Percentiles rank a stretch among this genome's conserved stretches.
phyloP scores from a whole-genome alignment of 2,797 vertebrate species.

The Euphonia xanthogaster region DNA sequence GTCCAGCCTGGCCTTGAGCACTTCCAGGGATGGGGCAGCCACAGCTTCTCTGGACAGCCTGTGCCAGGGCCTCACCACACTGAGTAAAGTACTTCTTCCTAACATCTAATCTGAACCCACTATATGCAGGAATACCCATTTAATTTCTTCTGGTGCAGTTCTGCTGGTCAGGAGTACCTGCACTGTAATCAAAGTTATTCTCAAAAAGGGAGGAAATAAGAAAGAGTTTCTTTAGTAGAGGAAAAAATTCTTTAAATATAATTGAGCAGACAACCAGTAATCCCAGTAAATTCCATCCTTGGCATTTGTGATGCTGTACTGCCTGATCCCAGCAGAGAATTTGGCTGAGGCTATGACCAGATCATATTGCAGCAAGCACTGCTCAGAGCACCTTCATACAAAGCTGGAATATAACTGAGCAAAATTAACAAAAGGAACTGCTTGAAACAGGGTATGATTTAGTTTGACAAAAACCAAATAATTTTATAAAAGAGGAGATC shows the following conservation, averaged over 20 bases:
- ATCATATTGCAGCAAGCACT: not conserved
- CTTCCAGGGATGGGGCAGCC: not conserved
- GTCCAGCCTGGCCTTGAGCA: not conserved
- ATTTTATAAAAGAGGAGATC: not conserved
- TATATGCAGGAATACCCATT: not conserved
- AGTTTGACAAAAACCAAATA: not conserved
- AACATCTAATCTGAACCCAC: not conserved
- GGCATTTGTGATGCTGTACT: not conserved
- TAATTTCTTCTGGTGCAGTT: not conserved
- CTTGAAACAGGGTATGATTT: not conserved
- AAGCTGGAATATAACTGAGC: not conserved
- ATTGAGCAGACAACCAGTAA: not conserved
- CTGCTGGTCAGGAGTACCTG: not conserved
- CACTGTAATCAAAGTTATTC: not conserved
- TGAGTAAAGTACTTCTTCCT: not conserved
- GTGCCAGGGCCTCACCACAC: not conserved
- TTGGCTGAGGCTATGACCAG: not conserved
- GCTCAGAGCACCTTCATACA: not conserved
- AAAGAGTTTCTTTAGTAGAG: not conserved
- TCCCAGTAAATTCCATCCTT: not conserved
- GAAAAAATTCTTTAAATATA: not conserved
- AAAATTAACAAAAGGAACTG: not conserved
- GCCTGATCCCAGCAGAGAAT: not conserved
- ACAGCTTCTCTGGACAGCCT: not conserved
- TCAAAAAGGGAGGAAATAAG: not conserved